These are phyloP conservation scores for Hylomyscus alleni DNA, from an alignment of 2,797 vertebrate genomes.

Conservation along the genomic window DNA sequence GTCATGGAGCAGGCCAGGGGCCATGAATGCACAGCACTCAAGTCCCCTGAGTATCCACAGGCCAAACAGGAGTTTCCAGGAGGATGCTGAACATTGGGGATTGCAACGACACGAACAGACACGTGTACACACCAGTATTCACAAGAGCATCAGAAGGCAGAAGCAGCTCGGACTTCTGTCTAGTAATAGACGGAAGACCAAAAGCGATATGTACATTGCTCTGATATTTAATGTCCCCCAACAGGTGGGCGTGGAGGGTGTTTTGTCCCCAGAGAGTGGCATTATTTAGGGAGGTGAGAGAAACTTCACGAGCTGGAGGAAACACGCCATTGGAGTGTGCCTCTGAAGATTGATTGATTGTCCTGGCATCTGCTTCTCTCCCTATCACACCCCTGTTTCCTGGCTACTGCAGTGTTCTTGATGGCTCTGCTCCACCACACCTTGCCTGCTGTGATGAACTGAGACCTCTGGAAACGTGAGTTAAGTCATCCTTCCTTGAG, in stretches of 20 bases:
- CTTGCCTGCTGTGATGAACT: background rate
- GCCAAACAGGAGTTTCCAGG: background rate
- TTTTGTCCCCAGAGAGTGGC: background rate
- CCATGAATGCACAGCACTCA: background rate
- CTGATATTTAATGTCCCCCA: background rate
- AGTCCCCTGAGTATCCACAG: rapidly evolving
- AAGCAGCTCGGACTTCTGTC: background rate
- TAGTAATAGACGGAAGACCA: background rate
- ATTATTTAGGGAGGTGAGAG: background rate
- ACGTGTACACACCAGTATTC: background rate
- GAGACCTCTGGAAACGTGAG: background rate
- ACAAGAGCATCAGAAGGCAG: background rate
- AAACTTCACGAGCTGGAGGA: background rate
- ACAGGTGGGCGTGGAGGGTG: background rate
- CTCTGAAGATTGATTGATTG: background rate
- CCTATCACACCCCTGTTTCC: background rate
- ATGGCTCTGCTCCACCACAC: background rate
- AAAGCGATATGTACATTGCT: background rate
- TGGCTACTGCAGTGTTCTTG: background rate
- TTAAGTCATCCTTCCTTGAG: background rate
- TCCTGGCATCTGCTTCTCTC: background rate
- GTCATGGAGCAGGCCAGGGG: background rate
- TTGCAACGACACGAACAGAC: background rate
- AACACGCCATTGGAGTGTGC: background rate
- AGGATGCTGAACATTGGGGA: background rate